Conservation (phyloP, 2,113 vertebrate genomes). For the Muscicapa adusta region DNA sequence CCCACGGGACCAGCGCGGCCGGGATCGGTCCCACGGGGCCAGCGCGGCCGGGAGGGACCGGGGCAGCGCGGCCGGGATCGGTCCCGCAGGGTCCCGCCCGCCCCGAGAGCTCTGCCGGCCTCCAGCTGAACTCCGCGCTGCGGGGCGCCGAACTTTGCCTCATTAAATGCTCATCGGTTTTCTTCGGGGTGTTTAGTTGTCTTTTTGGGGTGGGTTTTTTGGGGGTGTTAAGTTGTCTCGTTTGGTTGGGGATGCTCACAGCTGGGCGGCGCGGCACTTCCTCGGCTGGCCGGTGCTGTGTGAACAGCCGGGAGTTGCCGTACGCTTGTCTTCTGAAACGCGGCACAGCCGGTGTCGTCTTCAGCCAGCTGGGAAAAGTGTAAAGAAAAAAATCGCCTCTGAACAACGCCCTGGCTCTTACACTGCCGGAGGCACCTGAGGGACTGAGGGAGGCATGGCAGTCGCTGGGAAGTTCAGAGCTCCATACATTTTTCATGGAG, state of each 20-base stretch:
- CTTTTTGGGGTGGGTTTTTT: not conserved
- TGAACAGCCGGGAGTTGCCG: accelerated
- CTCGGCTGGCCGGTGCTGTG: not conserved
- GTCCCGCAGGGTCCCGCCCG: not conserved
- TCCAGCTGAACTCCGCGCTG: not conserved
- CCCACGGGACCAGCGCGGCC: not conserved
- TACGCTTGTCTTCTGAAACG: accelerated
- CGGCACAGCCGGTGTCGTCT: not conserved
- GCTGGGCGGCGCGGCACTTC: not conserved
- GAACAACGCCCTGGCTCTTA: not conserved
- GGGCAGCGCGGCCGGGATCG: too few species aligned
- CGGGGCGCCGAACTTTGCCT: too few species aligned
- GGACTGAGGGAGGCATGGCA: not conserved
- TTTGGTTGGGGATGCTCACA: not conserved
- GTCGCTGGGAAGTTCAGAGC: not conserved
- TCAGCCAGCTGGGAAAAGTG: not conserved
- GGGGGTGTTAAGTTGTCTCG: not conserved
- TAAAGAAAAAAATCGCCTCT: not conserved
- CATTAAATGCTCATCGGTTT: accelerated
- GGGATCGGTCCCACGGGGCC: too few species aligned
- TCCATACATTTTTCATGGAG: not conserved
- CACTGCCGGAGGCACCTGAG: not conserved
- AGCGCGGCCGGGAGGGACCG: too few species aligned
- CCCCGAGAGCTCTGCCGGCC: not conserved
- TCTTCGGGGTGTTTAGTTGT: not conserved